Percentiles rank a stretch among this genome's conserved stretches.
Evolutionary conservation across 1,140 invertebrate genomes (phyloP).

Genomic region (Belonocnema kinseyi): DNA sequence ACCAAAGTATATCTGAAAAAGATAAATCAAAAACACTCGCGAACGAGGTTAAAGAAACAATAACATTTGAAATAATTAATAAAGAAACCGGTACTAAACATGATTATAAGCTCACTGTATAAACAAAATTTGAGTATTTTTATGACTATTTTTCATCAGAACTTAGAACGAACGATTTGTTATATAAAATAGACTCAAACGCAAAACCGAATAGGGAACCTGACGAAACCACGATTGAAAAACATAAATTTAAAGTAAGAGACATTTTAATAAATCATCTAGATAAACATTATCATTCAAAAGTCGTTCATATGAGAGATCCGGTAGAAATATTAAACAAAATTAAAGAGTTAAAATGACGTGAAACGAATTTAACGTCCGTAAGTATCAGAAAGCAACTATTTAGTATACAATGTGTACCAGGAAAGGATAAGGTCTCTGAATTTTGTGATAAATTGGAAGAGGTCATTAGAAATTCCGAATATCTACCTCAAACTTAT

Average conservation of each 20-base stretch:
- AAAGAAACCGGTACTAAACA: slow-evolving; percentile 39
- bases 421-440: slow-evolving; percentile 32
- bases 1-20: not conserved
- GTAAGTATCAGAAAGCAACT: slow-evolving; percentile 32
- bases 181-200: slow-evolving; percentile 36
- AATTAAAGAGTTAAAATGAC: slow-evolving; percentile 36
- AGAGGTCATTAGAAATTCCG: slow-evolving; percentile 20
- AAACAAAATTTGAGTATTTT: slow-evolving; percentile 41
- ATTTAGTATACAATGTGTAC: slow-evolving; percentile 18
- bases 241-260: slow-evolving; percentile 38
- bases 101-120: slow-evolving; percentile 38
- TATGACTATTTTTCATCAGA: slow-evolving; percentile 39
- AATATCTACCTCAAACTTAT: slow-evolving; percentile 10
- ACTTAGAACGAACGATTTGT: slow-evolving; percentile 35
- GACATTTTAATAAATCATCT: slow-evolving; percentile 42
- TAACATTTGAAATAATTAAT: slow-evolving; percentile 25
- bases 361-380: slow-evolving; percentile 22
- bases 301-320: slow-evolving; percentile 12
- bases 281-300: slow-evolving; percentile 36
- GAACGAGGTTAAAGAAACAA: no score
- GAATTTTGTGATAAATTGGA: slow-evolving; percentile 37
- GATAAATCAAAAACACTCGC: not conserved
- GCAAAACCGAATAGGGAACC: slow-evolving; percentile 2
- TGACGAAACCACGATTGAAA: slow-evolving; percentile 32
- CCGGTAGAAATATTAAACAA: slow-evolving; percentile 26